phyloP scores from a whole-genome alignment of 2,888 invertebrate genomes.

The Stenichneumon culpator region DNA sequence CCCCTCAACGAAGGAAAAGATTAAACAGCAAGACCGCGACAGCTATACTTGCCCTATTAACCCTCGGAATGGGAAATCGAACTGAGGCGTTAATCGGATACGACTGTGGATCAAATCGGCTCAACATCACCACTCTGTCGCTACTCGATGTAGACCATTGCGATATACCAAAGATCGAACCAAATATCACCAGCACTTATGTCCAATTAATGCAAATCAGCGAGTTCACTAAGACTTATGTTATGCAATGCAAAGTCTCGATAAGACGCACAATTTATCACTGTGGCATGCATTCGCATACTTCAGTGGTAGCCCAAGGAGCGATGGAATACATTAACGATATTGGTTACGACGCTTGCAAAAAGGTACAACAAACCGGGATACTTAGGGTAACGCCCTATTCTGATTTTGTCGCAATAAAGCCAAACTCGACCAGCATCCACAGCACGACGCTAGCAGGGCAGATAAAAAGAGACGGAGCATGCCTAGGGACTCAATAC shows the following conservation, averaged over 20 bases:
- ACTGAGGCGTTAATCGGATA: constrained; percentile 46
- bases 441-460: constrained; percentile 51
- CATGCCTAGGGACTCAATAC: constrained; percentile 46
- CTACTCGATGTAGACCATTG: constrained; percentile 57
- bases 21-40: neutral
- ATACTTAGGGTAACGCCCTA: constrained; percentile 6
- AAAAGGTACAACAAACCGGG: constrained; percentile 22
- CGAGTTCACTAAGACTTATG: constrained; percentile 35
- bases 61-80: neutral
- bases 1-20: neutral
- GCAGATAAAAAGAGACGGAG: constrained; percentile 6
- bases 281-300: constrained; percentile 65
- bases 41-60: neutral
- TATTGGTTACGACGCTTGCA: constrained; percentile 36
- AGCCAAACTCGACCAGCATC: constrained; percentile 15
- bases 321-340: constrained; percentile 50
- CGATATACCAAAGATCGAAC: constrained; percentile 39
- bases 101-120: constrained; percentile 52
- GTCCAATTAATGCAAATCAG: constrained; percentile 55
- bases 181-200: neutral
- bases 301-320: constrained; percentile 48
- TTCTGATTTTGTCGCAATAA: constrained; percentile 7
- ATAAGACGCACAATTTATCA: constrained; percentile 46
- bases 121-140: constrained; percentile 62
- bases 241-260: constrained; percentile 60